Percentiles rank a stretch among this genome's conserved stretches.
These are phyloP conservation scores for Molossus molossus DNA, from an alignment of 2,797 vertebrate genomes.

Conservation along the genomic window DNA sequence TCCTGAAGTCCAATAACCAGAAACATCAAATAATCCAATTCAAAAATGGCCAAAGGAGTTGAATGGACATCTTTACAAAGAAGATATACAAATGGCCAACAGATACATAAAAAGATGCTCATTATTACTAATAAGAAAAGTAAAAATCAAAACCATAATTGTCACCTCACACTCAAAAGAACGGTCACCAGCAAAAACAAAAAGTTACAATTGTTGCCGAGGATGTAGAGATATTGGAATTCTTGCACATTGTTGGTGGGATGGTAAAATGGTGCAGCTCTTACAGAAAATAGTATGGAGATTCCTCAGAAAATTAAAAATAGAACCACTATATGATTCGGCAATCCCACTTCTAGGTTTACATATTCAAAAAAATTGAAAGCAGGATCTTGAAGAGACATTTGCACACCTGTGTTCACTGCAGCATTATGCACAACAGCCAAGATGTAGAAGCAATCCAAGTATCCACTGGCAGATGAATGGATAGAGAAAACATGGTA, in stretches of 20 bases:
- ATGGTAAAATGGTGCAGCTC: background rate
- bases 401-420: background rate
- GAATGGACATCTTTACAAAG: background rate
- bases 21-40: conserved; percentile 41
- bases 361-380: background rate
- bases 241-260: background rate
- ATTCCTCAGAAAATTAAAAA: background rate
- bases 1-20: background rate
- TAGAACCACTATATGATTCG: background rate
- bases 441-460: background rate
- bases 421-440: background rate
- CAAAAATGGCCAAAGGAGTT: background rate
- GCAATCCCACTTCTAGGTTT: background rate
- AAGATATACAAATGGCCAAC: background rate
- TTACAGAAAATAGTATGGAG: background rate
- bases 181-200: background rate
- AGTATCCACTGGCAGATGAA: background rate
- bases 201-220: background rate
- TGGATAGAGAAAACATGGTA: background rate
- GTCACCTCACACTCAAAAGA: background rate
- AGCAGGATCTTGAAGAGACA: background rate
- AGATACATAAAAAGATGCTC: conserved; percentile 13
- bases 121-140: conserved; percentile 1
- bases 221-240: background rate
- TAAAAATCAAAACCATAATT: background rate